A percentile compares a stretch with the other conserved stretches of the same genome.
Evolutionary conservation across 2,113 vertebrate genomes (phyloP).

Genomic region (Theristicus caerulescens): DNA sequence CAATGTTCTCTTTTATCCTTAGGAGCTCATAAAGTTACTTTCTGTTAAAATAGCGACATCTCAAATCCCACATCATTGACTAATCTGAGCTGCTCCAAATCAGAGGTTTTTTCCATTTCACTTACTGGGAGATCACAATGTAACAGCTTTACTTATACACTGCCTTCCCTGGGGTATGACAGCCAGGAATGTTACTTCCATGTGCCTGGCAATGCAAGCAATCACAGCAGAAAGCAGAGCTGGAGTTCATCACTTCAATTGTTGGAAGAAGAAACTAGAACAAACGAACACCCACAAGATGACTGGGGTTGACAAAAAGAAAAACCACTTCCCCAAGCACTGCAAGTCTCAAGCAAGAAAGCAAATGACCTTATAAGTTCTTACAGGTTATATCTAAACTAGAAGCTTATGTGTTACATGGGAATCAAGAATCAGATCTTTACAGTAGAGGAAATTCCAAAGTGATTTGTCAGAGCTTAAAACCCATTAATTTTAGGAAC

Average conservation of each 20-base stretch:
- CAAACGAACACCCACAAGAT: background rate
- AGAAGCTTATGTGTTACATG: background rate
- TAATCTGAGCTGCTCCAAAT: background rate
- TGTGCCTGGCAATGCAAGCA: background rate
- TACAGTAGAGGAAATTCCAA: slow-evolving; percentile 16
- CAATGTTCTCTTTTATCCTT: background rate
- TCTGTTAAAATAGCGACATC: background rate
- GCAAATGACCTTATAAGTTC: background rate
- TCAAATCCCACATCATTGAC: background rate
- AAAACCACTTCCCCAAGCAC: background rate
- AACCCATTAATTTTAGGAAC: background rate
- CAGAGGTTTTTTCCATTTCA: background rate
- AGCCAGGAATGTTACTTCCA: background rate
- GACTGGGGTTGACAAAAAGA: background rate
- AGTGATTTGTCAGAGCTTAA: slow-evolving; percentile 3
- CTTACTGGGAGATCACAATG: background rate
- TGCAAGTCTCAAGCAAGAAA: background rate
- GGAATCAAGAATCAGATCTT: background rate
- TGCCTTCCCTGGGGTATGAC: background rate
- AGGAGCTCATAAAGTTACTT: background rate
- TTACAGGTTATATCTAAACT: background rate
- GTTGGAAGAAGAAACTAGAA: background rate
- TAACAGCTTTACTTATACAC: background rate
- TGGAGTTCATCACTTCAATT: background rate
- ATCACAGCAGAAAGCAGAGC: background rate